Evolutionary conservation across 2,113 vertebrate species (phyloP), one percentile per base, ranked within the genome.

Genomic region (Melanerpes aurifrons): DNA sequence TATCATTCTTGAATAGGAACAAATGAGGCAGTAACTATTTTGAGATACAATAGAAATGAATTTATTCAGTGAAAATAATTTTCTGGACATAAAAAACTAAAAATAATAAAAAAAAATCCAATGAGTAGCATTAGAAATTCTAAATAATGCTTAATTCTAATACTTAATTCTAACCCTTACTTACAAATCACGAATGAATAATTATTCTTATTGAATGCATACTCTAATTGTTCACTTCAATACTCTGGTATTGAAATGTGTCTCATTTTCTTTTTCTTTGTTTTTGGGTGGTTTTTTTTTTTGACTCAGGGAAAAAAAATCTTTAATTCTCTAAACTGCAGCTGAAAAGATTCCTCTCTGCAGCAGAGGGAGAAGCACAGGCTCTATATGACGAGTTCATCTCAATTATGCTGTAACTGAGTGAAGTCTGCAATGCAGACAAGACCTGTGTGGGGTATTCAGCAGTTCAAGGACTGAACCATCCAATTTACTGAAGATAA

Each of bases 401-500:
- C 64, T 95, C 91, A 88, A 88, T 96, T 96, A 91, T n/a, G 6
- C 25, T 87, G 5, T 61, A 89, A 86, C 72, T 53, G 89, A 96
- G 75, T 82, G 86, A 95, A 95, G 87, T 71, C 83, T 93, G 81
- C 76, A 93, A 69, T 37, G 82, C 7, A 0, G 86, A 87, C 86
- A 83, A 93, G 93, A 90, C 78, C 87, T 92, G 58, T 78, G 72
- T 59, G 63, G 63, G 74, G 47, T 93, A 89, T 96, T 96, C 79
- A 86, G 79, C 59, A 94, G 80, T 95, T 97, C 95, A 96, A 96
- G 85, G 91, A 87, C 89, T 88, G 91, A 96, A 75, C 61, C 50
- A 84, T 94, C 73, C 87, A 94, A 94, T 96, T 95, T 95, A 73
- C 64, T 87, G 91, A 91, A 95, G 87, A 96, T 96, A 96, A 97